Evolutionary conservation across 2,888 invertebrate species (phyloP).

Genomic region (Chymomyza caudatula): DNA sequence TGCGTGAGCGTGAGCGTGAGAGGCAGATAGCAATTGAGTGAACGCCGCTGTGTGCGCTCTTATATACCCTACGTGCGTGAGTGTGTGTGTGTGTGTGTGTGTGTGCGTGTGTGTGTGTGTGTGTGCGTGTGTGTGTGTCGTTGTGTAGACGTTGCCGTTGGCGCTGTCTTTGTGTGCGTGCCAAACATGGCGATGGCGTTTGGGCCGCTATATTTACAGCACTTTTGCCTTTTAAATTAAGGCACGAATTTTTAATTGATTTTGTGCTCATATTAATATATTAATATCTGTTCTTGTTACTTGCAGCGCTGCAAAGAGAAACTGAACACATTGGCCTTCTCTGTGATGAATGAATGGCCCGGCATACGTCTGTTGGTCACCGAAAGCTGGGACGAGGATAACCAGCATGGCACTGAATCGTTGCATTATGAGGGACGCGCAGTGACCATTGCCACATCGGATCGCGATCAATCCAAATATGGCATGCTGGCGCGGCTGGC

Average conservation of each 20-base stretch:
- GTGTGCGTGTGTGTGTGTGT: not conserved
- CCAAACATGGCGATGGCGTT: slow-evolving; percentile 55
- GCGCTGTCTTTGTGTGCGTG: slow-evolving; percentile 30
- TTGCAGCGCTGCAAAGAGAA: slow-evolving; percentile 97
- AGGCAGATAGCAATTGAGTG: slow-evolving; percentile 19
- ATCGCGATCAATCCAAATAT: slow-evolving; percentile 94
- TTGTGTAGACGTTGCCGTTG: slow-evolving; percentile 7
- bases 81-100: not conserved
- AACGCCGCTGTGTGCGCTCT: slow-evolving; percentile 20
- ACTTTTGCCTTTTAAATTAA: slow-evolving; percentile 1
- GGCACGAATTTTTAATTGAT: not conserved
- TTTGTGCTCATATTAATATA: not conserved
- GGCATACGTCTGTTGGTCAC: slow-evolving; percentile 94
- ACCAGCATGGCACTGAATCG: slow-evolving; percentile 84
- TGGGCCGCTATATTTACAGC: slow-evolving; percentile 14
- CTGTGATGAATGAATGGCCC: slow-evolving; percentile 99
- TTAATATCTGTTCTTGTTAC: slow-evolving; percentile 14
- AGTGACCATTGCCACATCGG: slow-evolving; percentile 96
- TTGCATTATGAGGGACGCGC: slow-evolving; percentile 98
- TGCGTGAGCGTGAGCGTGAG: slow-evolving; percentile 16
- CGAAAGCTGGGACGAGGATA: slow-evolving; percentile 97
- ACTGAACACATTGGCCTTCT: slow-evolving; percentile 94
- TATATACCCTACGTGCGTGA: not conserved
- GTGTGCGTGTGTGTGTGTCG: not conserved
- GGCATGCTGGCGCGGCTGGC: slow-evolving; percentile 97